Conservation (phyloP, 2,797 vertebrate species). For the Gymnoscopelus braueri region DNA sequence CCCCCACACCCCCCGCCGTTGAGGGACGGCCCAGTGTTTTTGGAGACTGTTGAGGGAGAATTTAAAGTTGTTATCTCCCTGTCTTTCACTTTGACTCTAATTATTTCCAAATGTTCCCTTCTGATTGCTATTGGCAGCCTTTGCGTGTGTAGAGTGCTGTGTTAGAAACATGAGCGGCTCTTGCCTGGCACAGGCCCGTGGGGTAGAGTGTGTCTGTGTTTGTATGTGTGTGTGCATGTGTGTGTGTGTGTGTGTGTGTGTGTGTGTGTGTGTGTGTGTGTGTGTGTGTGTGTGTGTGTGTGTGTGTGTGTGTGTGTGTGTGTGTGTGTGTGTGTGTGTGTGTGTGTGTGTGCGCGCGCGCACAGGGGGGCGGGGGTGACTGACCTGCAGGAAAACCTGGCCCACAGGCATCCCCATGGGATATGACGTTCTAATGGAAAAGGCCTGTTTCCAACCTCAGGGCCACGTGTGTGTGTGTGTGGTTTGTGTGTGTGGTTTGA, state of each 20-base stretch:
- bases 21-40: constrained; percentile 47
- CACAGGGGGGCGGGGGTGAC: too few species aligned
- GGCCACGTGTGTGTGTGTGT: not conserved
- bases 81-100: constrained; percentile 64
- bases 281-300: too few species aligned
- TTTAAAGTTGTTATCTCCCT: constrained; percentile 62
- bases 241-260: too few species aligned
- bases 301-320: too few species aligned
- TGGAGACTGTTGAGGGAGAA: constrained; percentile 47
- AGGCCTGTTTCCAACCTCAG: constrained; percentile 41
- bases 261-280: too few species aligned
- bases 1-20: constrained; percentile 40
- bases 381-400: constrained; percentile 31
- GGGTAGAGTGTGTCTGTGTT: constrained; percentile 30
- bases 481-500: too few species aligned
- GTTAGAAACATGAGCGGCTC: constrained; percentile 59
- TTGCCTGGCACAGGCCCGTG: constrained; percentile 46
- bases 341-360: too few species aligned
- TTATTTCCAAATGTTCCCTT: constrained; percentile 78
- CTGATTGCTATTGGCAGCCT: constrained; percentile 65
- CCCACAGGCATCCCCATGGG: constrained; percentile 12
- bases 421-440: constrained; percentile 40
- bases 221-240: too few species aligned
- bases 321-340: too few species aligned
- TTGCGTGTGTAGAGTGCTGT: constrained; percentile 50